These are phyloP conservation scores for Petrocephalus zakoni DNA, from an alignment of 2,113 vertebrate genomes.

Conservation along the genomic window DNA sequence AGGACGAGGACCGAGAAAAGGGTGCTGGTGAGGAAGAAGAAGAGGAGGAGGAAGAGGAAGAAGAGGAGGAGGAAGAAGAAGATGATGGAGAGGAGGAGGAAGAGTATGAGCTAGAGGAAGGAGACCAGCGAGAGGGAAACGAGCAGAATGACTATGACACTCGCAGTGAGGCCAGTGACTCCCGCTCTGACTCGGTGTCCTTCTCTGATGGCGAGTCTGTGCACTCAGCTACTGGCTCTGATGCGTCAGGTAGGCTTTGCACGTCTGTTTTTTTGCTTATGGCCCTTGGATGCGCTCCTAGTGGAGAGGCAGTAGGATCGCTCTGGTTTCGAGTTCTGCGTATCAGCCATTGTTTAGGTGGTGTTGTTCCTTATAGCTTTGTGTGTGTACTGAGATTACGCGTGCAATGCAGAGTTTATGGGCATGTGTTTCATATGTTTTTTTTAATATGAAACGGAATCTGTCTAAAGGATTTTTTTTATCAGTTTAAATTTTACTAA, in stretches of 20 bases:
- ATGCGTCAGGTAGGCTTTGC: slow-evolving; percentile 74
- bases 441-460: not conserved
- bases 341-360: not conserved
- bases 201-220: slow-evolving; percentile 88
- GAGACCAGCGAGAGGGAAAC: slow-evolving; percentile 72
- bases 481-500: not conserved
- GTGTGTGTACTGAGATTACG: not conserved
- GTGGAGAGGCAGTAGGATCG: not conserved
- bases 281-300: not conserved
- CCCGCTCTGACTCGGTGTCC: slow-evolving; percentile 85
- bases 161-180: slow-evolving; percentile 91
- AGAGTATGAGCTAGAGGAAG: slow-evolving; percentile 76
- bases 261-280: not conserved
- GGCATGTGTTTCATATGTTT: not conserved
- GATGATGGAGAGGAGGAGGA: slow-evolving; percentile 71
- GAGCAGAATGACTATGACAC: slow-evolving; percentile 85
- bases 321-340: not conserved
- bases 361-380: not conserved
- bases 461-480: not conserved
- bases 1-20: slow-evolving; percentile 51
- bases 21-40: slow-evolving; percentile 47
- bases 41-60: slow-evolving; percentile 62
- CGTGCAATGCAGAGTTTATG: not conserved
- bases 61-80: slow-evolving; percentile 67
- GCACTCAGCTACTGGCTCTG: slow-evolving; percentile 80